These are phyloP conservation scores for Mastigias papua DNA, from an alignment of 30 jellyfish, hydroid and myxozoan species.

Conservation along the genomic window DNA sequence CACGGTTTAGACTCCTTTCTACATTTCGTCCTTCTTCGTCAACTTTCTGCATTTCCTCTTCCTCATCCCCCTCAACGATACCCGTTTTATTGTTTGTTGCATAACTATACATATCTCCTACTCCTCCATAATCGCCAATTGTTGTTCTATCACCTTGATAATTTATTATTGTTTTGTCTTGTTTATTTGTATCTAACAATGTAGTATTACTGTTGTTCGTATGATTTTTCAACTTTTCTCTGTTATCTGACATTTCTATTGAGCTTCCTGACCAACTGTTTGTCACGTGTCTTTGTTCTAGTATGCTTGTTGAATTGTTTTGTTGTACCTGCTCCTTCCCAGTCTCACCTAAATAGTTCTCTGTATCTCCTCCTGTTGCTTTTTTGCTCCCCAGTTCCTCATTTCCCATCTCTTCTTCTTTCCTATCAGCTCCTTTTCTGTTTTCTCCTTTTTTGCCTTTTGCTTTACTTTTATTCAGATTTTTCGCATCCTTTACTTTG, in stretches of 20 bases:
- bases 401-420: background rate
- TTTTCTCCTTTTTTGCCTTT: slow-evolving; percentile 42
- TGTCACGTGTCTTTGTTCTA: background rate
- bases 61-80: background rate
- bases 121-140: slow-evolving; percentile 20
- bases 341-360: slow-evolving; percentile 18
- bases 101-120: slow-evolving; percentile 16
- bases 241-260: background rate
- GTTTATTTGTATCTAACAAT: background rate
- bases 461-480: slow-evolving; percentile 25
- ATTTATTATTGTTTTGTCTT: background rate
- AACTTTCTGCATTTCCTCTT: slow-evolving; percentile 6
- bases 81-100: background rate
- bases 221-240: background rate
- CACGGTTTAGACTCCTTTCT: background rate
- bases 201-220: background rate
- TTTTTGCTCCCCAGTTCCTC: slow-evolving; percentile 41
- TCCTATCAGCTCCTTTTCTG: background rate
- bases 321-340: background rate
- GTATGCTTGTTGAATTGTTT: background rate
- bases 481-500: background rate
- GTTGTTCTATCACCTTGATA: slow-evolving; percentile 1
- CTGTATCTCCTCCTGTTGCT: slow-evolving; percentile 57
- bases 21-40: slow-evolving; percentile 9
- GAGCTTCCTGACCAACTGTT: background rate